phyloP scores from a whole-genome alignment of 23 tunicate species.

The Phallusia fumigata region DNA sequence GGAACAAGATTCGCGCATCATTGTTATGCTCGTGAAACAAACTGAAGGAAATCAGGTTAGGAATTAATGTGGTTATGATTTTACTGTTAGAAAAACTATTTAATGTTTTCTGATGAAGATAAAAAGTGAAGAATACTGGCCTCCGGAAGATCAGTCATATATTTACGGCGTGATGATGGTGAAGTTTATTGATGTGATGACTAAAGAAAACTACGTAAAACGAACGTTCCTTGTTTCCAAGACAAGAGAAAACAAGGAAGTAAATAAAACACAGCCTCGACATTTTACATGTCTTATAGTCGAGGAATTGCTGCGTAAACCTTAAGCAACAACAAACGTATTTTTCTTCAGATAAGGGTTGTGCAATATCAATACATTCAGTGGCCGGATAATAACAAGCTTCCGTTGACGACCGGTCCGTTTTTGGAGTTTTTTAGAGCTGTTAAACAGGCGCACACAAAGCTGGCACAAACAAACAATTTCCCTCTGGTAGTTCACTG shows the following conservation, averaged over 20 bases:
- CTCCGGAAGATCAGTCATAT: neutral
- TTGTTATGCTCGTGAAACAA: neutral
- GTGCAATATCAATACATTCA: neutral
- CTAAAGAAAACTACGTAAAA: neutral
- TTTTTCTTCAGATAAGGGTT: neutral
- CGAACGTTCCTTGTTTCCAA: neutral
- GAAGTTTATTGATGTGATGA: neutral
- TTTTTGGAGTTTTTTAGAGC: neutral
- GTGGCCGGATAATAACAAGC: neutral
- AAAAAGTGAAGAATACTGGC: conserved; percentile 2
- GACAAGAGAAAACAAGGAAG: neutral
- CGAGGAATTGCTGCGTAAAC: too few relatives aligned
- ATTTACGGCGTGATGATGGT: conserved; percentile 1
- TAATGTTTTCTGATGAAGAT: neutral
- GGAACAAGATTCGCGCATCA: neutral
- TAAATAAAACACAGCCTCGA: neutral
- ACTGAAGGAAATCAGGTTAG: neutral
- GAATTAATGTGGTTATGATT: neutral
- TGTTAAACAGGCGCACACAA: neutral
- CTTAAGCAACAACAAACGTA: too few relatives aligned
- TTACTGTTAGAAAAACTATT: neutral
- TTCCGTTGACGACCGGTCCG: neutral
- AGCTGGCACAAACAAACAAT: neutral
- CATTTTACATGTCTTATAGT: too few relatives aligned
- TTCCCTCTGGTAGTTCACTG: neutral